Evolutionary conservation across 2,113 vertebrate genomes (phyloP), one percentile per base, ranked within the genome.

Genomic region (Orycteropus afer): DNA sequence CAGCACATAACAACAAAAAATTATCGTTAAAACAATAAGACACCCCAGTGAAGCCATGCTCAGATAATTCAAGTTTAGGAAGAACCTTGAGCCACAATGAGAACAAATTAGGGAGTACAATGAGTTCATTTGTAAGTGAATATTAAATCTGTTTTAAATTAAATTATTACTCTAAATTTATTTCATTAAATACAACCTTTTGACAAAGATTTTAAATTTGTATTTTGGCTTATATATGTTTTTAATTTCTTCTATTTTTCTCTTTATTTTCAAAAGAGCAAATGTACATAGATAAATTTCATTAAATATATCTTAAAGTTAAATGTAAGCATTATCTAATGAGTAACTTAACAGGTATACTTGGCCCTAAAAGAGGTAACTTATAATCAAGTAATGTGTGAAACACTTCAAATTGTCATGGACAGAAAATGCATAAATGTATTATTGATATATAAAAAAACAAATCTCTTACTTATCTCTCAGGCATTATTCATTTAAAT

Each of bases 261-360:
- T 93, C 59, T 81, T 89, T 89, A 83, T 53, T 86, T 78, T 87
- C 40, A 87, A 92, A 73, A 78, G 34, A 65, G 29, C 7, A 34
- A 89, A 92, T 1, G 37, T 49, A 13, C 85, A 90, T 22, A 40
- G 65, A 40, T 37, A 77, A 91, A 8, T 63, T 77, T 77, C 59
- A 13, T 34, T 63, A n/a, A 49, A 82, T 32, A 15, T 22, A 71
- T 9, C 7, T 20, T 77, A 40, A 3, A 69, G 45, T 73, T 77
- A 86, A 95, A 34, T 84, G 13, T 25, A n/a, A 59, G 1, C 9
- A 22, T 29, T 84, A 3, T 0, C 40, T n/a, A 47, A 7, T 51
- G 61, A 78, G 5, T 79, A 88, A 65, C 0, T 85, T 47, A 83
- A 87, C 1, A 27, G 3, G 5, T 67, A 67, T 49, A 37, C 2